Conservation (phyloP, 2,797 vertebrate genomes). For the Protonibea diacanthus region DNA sequence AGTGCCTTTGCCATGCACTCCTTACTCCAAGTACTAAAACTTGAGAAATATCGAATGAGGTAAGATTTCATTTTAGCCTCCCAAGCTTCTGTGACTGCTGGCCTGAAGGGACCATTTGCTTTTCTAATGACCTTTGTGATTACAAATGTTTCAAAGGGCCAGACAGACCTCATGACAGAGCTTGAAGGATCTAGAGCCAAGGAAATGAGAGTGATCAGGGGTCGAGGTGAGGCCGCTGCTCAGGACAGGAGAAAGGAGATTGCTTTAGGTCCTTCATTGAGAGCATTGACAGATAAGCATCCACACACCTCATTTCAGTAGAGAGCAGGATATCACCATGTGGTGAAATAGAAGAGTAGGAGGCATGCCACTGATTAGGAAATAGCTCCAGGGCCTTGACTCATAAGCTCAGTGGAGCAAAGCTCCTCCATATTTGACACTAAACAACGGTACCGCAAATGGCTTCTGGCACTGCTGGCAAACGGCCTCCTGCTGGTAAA, state of each 20-base stretch:
- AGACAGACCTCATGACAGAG: slow-evolving; percentile 49
- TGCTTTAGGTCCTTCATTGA: slow-evolving; percentile 59
- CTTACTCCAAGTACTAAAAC: not conserved
- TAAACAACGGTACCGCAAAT: slow-evolving; percentile 72
- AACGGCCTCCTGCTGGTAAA: slow-evolving; percentile 39
- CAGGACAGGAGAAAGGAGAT: slow-evolving; percentile 59
- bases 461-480: slow-evolving; percentile 57
- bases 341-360: slow-evolving; percentile 69
- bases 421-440: slow-evolving; percentile 70
- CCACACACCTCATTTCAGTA: slow-evolving; percentile 60
- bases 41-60: slow-evolving; percentile 19
- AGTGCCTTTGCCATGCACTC: not conserved
- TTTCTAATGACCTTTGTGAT: slow-evolving; percentile 67
- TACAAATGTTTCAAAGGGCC: slow-evolving; percentile 57
- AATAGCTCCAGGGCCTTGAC: slow-evolving; percentile 73
- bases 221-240: slow-evolving; percentile 65
- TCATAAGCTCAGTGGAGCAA: slow-evolving; percentile 66
- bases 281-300: slow-evolving; percentile 65
- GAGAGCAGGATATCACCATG: slow-evolving; percentile 77
- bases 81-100: slow-evolving; percentile 3
- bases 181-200: slow-evolving; percentile 32
- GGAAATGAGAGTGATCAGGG: slow-evolving; percentile 63
- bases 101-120: slow-evolving; percentile 56
- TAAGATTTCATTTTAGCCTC: not conserved
- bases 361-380: slow-evolving; percentile 70